Evolutionary conservation across 2,113 vertebrate species (phyloP).

Genomic region (Silurus glanis): DNA sequence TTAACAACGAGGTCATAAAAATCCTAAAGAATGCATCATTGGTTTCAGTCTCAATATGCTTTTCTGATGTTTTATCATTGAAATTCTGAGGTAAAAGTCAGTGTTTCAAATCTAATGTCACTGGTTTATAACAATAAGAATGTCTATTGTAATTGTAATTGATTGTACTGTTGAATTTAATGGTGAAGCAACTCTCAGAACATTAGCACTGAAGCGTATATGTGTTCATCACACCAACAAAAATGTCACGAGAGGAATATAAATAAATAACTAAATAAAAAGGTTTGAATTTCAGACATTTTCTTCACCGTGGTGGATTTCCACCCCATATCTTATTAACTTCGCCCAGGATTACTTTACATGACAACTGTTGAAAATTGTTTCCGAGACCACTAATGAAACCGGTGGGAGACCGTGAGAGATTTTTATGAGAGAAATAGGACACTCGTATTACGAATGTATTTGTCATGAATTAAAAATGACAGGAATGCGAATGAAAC

Average conservation of each 20-base stretch:
- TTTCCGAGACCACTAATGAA: not conserved
- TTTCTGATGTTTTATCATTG: not conserved
- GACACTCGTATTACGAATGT: not conserved
- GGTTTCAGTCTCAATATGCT: not conserved
- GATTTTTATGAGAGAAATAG: not conserved
- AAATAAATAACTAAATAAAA: no score
- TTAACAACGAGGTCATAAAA: not conserved
- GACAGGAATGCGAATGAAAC: not conserved
- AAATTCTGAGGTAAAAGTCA: not conserved
- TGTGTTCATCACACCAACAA: not conserved
- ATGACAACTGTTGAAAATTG: slow-evolving; percentile 2
- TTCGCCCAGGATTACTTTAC: not conserved
- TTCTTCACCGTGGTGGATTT: not conserved
- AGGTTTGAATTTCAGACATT: no score
- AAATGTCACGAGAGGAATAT: no score
- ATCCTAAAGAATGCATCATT: not conserved
- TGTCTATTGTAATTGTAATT: not conserved
- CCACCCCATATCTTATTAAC: not conserved
- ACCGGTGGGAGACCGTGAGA: not conserved
- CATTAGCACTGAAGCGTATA: not conserved
- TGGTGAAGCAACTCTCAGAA: not conserved
- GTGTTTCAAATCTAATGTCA: not conserved
- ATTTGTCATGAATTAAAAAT: slow-evolving; percentile 7
- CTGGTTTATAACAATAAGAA: not conserved
- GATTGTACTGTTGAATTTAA: not conserved